Evolutionary conservation across 2,113 vertebrate genomes (phyloP).

Genomic region (Pachypanchax playfairii): DNA sequence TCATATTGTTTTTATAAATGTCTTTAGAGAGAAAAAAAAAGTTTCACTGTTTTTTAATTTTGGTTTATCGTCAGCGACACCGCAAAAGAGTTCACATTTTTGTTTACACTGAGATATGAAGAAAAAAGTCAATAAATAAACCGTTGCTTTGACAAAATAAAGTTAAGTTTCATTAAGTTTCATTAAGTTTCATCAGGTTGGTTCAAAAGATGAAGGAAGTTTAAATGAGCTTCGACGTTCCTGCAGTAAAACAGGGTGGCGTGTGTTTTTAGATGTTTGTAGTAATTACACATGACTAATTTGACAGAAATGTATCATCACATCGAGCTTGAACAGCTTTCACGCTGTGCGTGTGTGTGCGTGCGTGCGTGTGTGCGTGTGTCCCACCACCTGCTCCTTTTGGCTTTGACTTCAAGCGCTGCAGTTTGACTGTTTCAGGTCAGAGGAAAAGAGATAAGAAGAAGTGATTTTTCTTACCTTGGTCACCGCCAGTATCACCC

Average conservation of each 20-base stretch:
- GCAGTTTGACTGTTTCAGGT: conserved; percentile 75
- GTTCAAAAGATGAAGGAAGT: no score
- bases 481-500: conserved; percentile 1
- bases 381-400: conserved; percentile 32
- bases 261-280: not conserved
- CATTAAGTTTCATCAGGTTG: no score
- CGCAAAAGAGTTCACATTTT: no score
- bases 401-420: conserved; percentile 42
- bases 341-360: conserved; percentile 17
- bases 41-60: no score
- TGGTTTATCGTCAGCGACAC: no score
- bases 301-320: conserved; percentile 30
- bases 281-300: conserved; percentile 11
- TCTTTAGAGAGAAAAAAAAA: no score
- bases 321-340: not conserved
- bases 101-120: no score
- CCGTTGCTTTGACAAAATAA: no score
- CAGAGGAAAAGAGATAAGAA: conserved; percentile 69
- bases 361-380: conserved; percentile 27
- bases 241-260: not conserved
- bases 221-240: no score
- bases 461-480: conserved; percentile 67
- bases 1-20: no score
- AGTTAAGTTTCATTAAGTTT: no score
- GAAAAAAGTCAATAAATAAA: no score